A percentile compares a stretch with the other conserved stretches of the same genome.
phyloP scores from a whole-genome alignment of 2,888 invertebrate genomes.

The Elmis aenea region DNA sequence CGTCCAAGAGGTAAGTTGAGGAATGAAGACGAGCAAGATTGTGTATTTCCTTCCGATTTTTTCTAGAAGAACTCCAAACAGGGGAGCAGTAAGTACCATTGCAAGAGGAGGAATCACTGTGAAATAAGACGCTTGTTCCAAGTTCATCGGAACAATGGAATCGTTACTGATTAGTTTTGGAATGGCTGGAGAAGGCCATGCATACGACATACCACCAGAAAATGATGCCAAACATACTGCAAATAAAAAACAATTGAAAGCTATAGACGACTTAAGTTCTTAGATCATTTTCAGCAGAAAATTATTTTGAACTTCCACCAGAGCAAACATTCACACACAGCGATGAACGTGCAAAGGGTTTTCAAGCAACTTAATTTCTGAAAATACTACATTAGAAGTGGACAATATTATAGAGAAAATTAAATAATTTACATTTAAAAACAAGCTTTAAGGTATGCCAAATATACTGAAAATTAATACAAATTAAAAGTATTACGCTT shows the following conservation, averaged over 20 bases:
- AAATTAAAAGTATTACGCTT: too few relatives aligned
- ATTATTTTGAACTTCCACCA: too few relatives aligned
- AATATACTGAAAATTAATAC: too few relatives aligned
- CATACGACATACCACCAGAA: conserved; percentile 28
- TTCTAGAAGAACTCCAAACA: conserved; percentile 31
- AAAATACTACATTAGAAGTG: too few relatives aligned
- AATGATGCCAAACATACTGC: conserved; percentile 25
- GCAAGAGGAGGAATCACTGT: conserved; percentile 34
- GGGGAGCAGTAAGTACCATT: conserved; percentile 26
- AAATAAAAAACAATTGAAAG: conserved; percentile 13
- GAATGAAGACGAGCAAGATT: conserved; percentile 31
- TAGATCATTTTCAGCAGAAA: too few relatives aligned
- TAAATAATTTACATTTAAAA: too few relatives aligned
- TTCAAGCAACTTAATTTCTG: too few relatives aligned
- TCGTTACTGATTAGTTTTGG: conserved; percentile 33
- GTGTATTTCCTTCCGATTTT: conserved; percentile 34
- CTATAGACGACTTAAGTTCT: too few relatives aligned
- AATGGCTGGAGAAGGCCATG: conserved; percentile 40
- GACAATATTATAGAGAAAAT: too few relatives aligned
- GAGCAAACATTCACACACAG: too few relatives aligned
- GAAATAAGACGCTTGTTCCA: conserved; percentile 37
- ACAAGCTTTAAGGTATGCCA: too few relatives aligned
- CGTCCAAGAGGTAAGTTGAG: conserved; percentile 31
- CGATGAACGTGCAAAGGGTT: too few relatives aligned
- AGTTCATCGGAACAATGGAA: conserved; percentile 30